Base-by-base conservation (phyloP, 2,113 vertebrate genomes). In the Oncorhynchus clarkii region DNA sequence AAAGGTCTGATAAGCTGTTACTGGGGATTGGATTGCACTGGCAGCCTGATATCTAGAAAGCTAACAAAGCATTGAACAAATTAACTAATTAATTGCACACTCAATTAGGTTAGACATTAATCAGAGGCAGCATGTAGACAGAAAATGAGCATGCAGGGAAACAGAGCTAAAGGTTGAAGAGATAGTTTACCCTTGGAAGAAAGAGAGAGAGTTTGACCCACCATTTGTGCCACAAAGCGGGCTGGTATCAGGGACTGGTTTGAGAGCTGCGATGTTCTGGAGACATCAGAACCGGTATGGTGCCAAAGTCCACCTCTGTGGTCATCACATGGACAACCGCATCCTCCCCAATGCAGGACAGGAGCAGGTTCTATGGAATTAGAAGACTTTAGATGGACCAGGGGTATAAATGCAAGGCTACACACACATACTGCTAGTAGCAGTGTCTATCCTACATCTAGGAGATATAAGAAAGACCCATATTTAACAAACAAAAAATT, bases 211-310 rank as follows among this genome's bases (percentile, higher is more conserved):
- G 26, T 49, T 51, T 51, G 16, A 92, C 95, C 91, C 75, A 96
- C 96, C 90, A 94, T 92, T 45, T 34, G 27, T 65, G 92, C 87
- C 9, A 49, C 81, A 85, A 98, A 97, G 2, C 26, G 18, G 0
- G 91, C 93, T 0, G 95, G 88, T 73, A 95, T 92, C 0, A 93
- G 88, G 20, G 91, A 92, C 57, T 94, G 89, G 73, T 96, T 99
- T 18, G 86, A 88, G 16, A 98, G 92, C 1, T 31, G 69, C 66
- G 98, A 83, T 0, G 34, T 78, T 88, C 22, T 89, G 22, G 88
- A 79, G 5, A 82, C 54, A 68, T 96, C 9, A 97, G 86, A 18
- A 94, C 93, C 0, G 84, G 92, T 87, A 96, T 93, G 22, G 0
- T 83, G 69, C 96, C 95, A 11, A 96, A 99, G 29, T 96, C 80